Base-by-base conservation (phyloP, 2,797 vertebrate species). In the Crocidura indochinensis region DNA sequence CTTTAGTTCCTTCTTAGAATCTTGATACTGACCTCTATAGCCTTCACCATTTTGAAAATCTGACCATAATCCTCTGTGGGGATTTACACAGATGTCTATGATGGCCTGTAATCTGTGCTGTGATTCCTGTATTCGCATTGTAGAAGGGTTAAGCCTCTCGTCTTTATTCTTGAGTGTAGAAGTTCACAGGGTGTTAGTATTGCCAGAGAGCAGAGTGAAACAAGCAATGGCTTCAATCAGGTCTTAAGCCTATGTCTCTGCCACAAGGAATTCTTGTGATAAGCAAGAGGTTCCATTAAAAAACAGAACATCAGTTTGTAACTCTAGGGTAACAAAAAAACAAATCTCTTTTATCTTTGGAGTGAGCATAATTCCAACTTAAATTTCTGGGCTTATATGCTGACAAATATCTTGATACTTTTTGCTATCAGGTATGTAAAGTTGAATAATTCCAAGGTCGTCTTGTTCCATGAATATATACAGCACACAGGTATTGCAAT, bases 21-120 rank as follows among this genome's bases (percentile, higher is more conserved):
- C 84, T 94, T 97, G 94, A 92, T 91, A 91, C 90, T 97, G 97
- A 98, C 98, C 98, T 98, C 96, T 73, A 81, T 76, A 94, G 97
- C 97, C 98, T 98, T 97, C 88, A 95, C 94, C 94, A 92, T 96
- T 98, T 98, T 98, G 97, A 97, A 96, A 98, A 98, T 97, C 97
- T 96, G 96, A 97, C 96, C 96, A 95, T 97, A 98, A 98, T 98
- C 96, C 97, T 97, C 97, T 97, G 96, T 10, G 94, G 96, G 97
- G 98, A 97, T 98, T 98, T 98, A 97, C 94, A 91, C 97, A 82
- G 97, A 97, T 98, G 98, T 98, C 98, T 98, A 97, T 98, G 98
- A 97, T 97, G 86, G 97, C 94, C 91, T 96, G 95, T 98, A 98
- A 98, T 98, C 98, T 98, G 96, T 95, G 97, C 96, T 97, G 94